Evolutionary conservation across 2,797 vertebrate genomes (phyloP).

Genomic region (Sitta carolinensis): DNA sequence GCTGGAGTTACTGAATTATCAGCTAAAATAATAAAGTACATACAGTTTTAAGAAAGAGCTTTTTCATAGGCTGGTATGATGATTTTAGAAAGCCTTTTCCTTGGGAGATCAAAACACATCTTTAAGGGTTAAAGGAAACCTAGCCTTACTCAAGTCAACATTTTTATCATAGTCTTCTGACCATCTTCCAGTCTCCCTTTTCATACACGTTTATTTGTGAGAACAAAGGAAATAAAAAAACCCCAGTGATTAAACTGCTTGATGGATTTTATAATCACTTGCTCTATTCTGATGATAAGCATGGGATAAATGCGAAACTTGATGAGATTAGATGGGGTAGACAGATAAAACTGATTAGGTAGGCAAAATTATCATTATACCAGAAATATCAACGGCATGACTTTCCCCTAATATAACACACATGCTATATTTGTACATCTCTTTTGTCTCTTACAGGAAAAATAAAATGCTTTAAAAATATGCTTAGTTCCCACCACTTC

Average conservation of each 20-base stretch:
- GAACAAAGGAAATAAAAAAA: background rate
- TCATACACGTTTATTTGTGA: background rate
- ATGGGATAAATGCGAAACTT: background rate
- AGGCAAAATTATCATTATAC: constrained; percentile 15
- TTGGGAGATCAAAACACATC: background rate
- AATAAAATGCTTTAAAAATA: constrained; percentile 6
- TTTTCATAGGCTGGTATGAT: background rate
- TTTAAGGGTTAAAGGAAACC: background rate
- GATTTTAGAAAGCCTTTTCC: background rate
- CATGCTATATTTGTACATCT: background rate
- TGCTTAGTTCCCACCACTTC: background rate
- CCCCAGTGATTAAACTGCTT: background rate
- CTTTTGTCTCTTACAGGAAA: background rate
- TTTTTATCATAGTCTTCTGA: background rate
- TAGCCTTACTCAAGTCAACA: background rate
- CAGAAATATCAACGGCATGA: constrained; percentile 10
- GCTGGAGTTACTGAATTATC: background rate
- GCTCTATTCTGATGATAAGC: background rate
- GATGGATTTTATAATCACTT: constrained; percentile 39
- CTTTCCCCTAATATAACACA: background rate
- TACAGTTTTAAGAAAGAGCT: background rate
- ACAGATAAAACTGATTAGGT: constrained; percentile 47
- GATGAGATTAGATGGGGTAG: constrained; percentile 53
- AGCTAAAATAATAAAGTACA: background rate
- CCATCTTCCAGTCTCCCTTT: background rate